Evolutionary conservation across 1,140 invertebrate genomes (phyloP), one percentile per base, ranked within the genome.

Genomic region (Drosophila nikananu): DNA sequence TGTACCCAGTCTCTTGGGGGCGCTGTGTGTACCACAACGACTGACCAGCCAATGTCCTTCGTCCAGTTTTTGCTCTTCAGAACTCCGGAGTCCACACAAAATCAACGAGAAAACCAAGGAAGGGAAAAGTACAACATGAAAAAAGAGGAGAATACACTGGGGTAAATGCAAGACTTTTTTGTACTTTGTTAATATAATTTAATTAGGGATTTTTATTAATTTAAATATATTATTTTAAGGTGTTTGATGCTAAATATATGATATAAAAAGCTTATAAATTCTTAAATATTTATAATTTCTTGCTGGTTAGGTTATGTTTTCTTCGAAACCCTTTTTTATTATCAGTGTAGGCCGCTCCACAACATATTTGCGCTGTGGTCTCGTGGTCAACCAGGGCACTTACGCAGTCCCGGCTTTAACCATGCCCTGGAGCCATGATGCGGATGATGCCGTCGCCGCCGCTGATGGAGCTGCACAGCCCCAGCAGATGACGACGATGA

Each of bases 371-470:
- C 49, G 51, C 81, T 81, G 86, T 59, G 84, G 84, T 76, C 74
- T 41, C 80, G 81, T 75, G 84, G 84, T 81, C 70, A 87, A 81
- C 84, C 84, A 72, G 74, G 74, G 86, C 84, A 89, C 84, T 89
- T 89, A 89, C 74, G 81, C 81, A 76, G 86, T 42, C 67, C 64
- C 54, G 58, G 64, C 42, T 35, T 59, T 42, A 73, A 60, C 77
- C 58, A 58, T 87, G 78, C 63, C 75, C 83, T 67, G 59, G 58
- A 67, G 83, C 64, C 74, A 52, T 44, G 71, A 70, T 66, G 75
- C 62, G 65, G 81, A 54, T 49, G 72, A 72, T 42, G 75, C 68
- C 61, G 67, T 57, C 51, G 75, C 48, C 39, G 72, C 30, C 60
- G 71, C 32, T 46, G 49, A 57, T 59, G 74, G 72, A 77, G 42